phyloP scores from a whole-genome alignment of 2,797 vertebrate genomes.

The Chanos chanos region DNA sequence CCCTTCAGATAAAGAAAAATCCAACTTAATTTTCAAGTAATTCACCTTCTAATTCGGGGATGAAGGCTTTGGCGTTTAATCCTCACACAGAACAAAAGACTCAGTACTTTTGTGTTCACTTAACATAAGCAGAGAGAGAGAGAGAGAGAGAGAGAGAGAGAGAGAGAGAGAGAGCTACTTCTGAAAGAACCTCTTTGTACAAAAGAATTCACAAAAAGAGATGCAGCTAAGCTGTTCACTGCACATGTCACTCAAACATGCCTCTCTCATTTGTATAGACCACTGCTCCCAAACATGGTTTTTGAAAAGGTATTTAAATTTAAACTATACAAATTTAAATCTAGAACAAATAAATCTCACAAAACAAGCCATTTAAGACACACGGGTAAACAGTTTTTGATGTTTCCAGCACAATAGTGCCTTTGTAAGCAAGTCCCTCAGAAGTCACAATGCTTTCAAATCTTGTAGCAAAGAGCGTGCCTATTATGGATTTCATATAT shows the following conservation, averaged over 20 bases:
- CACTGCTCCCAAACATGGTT: too few relatives aligned
- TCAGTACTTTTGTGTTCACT: slow-evolving; percentile 7
- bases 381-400: too few relatives aligned
- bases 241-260: not conserved
- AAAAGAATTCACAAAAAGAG: slow-evolving; percentile 1
- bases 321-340: too few relatives aligned
- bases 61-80: slow-evolving; percentile 27
- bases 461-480: too few relatives aligned
- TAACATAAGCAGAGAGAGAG: not conserved
- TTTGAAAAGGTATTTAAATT: too few relatives aligned
- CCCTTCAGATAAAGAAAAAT: slow-evolving; percentile 4
- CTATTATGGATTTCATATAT: too few relatives aligned
- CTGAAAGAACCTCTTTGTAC: not conserved
- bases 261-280: slow-evolving; percentile 1
- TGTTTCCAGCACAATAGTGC: too few relatives aligned
- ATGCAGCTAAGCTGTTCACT: not conserved
- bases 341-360: too few relatives aligned
- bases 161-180: slow-evolving; percentile 1
- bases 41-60: slow-evolving; percentile 27
- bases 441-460: too few relatives aligned
- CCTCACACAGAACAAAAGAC: slow-evolving; percentile 14
- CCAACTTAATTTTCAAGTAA: slow-evolving; percentile 32
- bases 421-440: too few relatives aligned
- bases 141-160: not conserved
- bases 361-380: too few relatives aligned